Evolutionary conservation across 2,797 vertebrate genomes (phyloP).

Genomic region (Poeciliopsis paucimaculata): DNA sequence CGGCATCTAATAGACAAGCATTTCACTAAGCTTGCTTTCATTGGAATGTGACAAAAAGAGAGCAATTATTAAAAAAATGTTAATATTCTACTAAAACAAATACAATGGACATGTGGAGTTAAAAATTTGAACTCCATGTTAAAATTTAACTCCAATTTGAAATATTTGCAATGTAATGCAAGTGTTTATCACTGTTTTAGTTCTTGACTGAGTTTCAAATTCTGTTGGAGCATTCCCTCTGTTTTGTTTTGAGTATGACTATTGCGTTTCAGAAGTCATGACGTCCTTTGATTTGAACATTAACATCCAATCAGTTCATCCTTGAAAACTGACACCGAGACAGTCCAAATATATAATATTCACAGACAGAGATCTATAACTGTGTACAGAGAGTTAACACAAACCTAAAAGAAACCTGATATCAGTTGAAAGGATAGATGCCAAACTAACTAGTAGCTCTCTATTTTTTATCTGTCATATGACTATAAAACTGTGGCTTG

Average conservation of each 20-base stretch:
- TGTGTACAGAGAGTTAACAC: not conserved
- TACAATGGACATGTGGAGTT: no score
- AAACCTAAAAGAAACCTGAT: not conserved
- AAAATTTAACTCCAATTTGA: no score
- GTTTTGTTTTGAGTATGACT: not conserved
- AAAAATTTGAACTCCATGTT: no score
- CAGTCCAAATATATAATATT: not conserved
- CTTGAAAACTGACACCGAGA: not conserved
- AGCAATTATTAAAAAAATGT: no score
- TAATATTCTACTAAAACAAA: no score
- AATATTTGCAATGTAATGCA: not conserved
- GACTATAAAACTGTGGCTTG: not conserved
- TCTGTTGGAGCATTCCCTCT: not conserved
- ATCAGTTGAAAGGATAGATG: not conserved
- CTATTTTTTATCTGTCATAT: not conserved
- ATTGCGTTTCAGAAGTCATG: not conserved
- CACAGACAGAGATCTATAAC: not conserved
- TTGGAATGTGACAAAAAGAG: no score
- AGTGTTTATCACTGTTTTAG: not conserved
- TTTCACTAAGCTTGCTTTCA: no score
- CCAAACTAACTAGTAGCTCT: not conserved
- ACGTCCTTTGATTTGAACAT: not conserved
- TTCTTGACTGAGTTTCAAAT: not conserved
- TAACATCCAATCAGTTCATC: constrained; percentile 7
- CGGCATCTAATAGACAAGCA: no score